A percentile compares a stretch with the other conserved stretches of the same genome.
Evolutionary conservation across 2,113 vertebrate genomes (phyloP).

Genomic region (Trematocara stigmaticum): DNA sequence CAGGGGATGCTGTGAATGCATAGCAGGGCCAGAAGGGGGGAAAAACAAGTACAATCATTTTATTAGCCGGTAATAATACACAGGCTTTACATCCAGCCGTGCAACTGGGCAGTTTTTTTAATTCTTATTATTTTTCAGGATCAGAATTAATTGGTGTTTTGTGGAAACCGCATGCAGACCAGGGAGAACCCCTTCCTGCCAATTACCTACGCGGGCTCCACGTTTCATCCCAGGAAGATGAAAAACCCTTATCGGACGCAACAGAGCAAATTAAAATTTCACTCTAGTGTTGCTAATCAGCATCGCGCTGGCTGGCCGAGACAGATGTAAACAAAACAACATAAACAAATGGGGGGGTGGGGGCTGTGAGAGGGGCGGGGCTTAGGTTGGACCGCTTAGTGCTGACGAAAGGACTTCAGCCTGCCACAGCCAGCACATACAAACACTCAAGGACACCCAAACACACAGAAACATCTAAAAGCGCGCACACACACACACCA

Average conservation of each 20-base stretch:
- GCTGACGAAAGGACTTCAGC: constrained; percentile 43
- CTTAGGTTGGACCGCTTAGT: constrained; percentile 3
- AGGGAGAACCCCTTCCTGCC: constrained; percentile 66
- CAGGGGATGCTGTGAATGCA: constrained; percentile 28
- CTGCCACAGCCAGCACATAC: not conserved
- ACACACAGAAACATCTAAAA: not conserved
- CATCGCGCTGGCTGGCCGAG: constrained; percentile 32
- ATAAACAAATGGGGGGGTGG: constrained; percentile 39
- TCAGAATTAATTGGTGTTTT: constrained; percentile 65
- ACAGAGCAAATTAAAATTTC: constrained; percentile 77
- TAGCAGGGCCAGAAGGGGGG: not conserved
- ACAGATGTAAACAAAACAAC: constrained; percentile 69
- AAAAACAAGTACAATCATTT: constrained; percentile 16
- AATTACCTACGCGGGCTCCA: constrained; percentile 65
- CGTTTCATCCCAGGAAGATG: constrained; percentile 69
- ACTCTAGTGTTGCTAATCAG: constrained; percentile 72
- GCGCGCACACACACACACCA: no score
- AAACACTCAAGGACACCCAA: not conserved
- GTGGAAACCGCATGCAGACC: constrained; percentile 58
- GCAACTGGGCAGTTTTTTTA: constrained; percentile 25
- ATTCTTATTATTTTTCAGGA: constrained; percentile 20
- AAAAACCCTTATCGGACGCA: constrained; percentile 70
- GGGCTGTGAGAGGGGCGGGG: not conserved
- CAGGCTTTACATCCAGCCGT: constrained; percentile 5
- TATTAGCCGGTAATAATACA: constrained; percentile 52